phyloP scores from a whole-genome alignment of 2,113 vertebrate species.

The Mastomys natalensis region DNA sequence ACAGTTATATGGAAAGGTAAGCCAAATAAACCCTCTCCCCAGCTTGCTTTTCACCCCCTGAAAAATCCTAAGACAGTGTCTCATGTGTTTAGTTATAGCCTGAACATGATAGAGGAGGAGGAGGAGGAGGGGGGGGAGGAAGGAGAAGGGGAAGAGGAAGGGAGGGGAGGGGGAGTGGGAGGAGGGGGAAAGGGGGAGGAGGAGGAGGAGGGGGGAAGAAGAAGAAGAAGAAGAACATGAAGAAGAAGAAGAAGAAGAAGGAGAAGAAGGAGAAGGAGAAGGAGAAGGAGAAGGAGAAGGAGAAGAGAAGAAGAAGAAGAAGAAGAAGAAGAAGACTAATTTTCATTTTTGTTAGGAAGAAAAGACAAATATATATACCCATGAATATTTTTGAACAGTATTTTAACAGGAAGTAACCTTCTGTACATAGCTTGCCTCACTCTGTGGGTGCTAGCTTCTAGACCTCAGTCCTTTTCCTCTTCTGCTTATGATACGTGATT shows the following conservation, averaged over 20 bases:
- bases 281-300: rapidly evolving
- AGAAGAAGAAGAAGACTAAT: no score
- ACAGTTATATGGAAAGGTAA: neutral
- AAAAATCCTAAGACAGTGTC: neutral
- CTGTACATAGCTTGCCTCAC: neutral
- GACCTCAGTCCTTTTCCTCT: neutral
- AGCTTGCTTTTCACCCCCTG: neutral
- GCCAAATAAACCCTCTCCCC: neutral
- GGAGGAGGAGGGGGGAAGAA: no score
- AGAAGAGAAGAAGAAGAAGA: no score
- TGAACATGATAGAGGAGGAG: neutral
- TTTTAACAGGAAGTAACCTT: neutral
- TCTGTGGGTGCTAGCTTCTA: neutral
- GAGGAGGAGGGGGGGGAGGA: no score
- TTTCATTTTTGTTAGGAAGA: neutral
- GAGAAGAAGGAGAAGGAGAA: no score
- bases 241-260: no score
- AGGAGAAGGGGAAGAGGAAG: rapidly evolving
- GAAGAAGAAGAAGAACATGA: no score
- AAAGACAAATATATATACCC: neutral
- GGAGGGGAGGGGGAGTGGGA: no score
- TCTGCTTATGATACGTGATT: rapidly evolving
- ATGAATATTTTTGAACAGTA: neutral
- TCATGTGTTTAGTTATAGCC: neutral
- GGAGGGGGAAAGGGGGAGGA: rapidly evolving